Evolutionary conservation across 2,888 invertebrate genomes (phyloP), one percentile per base, ranked within the genome.

Genomic region (Microdon myrmicae): DNA sequence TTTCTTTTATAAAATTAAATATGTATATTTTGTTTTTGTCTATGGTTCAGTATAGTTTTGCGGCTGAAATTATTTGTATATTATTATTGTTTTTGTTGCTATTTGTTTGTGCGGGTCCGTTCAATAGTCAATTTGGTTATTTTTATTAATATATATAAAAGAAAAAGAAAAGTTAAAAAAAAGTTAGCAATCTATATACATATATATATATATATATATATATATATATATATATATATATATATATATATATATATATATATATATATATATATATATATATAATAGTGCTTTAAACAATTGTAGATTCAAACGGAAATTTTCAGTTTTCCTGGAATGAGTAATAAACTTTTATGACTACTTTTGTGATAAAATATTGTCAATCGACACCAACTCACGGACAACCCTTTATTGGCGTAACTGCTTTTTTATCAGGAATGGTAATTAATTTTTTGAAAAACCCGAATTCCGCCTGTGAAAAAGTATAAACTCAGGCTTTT

Each of bases 1-100:
- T 64, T 58, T 4, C 39, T 55, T 41, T 45, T 19, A 51, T 45
- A 35, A 59, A 59, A 59, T 44, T 48, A 60, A 66, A 66, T 59
- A 41, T 44, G n/a, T 48, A 44, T 34, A 45, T 41, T 35, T 39
- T 56, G 47, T 41, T 47, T 10, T 10, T 37, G 25, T 39, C 38
- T 48, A 7, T 13, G 8, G 26, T 43, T 51, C 45, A 41, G 17
- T 55, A 43, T 38, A 48, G 32, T 38, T 4, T 32, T 32, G 54
- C 10, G 39, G 19, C 12, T 61, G 49, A 23, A 38, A 20, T 37
- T 25, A 29, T 37, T 12, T 54, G 16, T 43, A 25, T 32, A 10
- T 47, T 32, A 25, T 19, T 47, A n/a, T 28, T 47, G 37, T 17
- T 49, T 29, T 14, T 53, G 22, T 55, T 39, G 10, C 53, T 55